Evolutionary conservation across 2,888 invertebrate genomes (phyloP).

Genomic region (Cerastoderma edule): DNA sequence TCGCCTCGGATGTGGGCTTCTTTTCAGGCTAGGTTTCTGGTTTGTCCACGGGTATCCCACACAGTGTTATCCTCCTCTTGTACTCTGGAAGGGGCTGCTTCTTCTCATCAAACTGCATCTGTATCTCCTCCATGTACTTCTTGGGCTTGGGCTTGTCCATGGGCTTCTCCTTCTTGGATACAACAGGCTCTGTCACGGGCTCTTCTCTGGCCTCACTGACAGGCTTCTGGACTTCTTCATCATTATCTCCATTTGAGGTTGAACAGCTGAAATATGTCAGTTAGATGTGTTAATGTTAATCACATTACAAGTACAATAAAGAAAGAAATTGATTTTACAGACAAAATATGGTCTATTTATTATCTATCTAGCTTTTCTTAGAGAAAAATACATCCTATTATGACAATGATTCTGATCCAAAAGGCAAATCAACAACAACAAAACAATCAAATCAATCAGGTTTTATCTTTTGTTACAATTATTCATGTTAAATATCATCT

Average conservation of each 20-base stretch:
- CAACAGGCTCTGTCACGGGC: constrained; percentile 71
- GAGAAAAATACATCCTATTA: background rate
- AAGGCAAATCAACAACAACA: too few relatives aligned
- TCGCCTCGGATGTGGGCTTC: constrained; percentile 63
- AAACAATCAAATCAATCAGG: too few relatives aligned
- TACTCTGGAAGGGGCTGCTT: constrained; percentile 68
- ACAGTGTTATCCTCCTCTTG: constrained; percentile 74
- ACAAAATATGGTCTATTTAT: too few relatives aligned
- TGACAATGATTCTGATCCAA: too few relatives aligned
- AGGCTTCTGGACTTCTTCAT: constrained; percentile 68
- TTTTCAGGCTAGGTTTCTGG: constrained; percentile 45
- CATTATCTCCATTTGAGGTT: constrained; percentile 40
- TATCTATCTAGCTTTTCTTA: background rate
- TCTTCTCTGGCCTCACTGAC: constrained; percentile 68
- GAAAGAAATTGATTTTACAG: too few relatives aligned
- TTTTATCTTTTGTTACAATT: too few relatives aligned
- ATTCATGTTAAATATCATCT: background rate
- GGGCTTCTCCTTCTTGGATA: constrained; percentile 71
- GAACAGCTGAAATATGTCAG: constrained; percentile 1
- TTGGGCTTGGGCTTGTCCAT: constrained; percentile 62
- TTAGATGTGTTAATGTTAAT: background rate
- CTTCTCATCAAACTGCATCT: constrained; percentile 71
- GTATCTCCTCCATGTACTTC: constrained; percentile 70
- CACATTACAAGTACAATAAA: too few relatives aligned
- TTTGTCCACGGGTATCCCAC: constrained; percentile 62